These are phyloP conservation scores for Pluvialis apricaria DNA, from an alignment of 2,113 vertebrate species.

Conservation along the genomic window DNA sequence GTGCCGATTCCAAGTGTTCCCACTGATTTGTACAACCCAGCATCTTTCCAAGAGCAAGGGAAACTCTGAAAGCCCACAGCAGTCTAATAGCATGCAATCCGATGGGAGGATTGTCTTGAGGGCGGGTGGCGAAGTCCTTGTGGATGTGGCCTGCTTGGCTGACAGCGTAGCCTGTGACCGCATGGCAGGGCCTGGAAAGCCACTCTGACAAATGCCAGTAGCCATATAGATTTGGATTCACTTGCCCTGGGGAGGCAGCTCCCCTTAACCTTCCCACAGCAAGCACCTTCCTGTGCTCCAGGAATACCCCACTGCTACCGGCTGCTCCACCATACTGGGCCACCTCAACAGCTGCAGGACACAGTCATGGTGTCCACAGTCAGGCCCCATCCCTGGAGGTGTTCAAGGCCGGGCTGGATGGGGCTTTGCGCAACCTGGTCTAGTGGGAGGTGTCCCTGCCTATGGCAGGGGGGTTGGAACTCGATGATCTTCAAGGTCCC, in stretches of 20 bases:
- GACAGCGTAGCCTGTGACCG: not conserved
- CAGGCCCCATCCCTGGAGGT: too few species aligned
- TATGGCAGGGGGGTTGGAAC: too few species aligned
- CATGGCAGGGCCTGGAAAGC: not conserved
- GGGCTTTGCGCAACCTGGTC: too few species aligned
- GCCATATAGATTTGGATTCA: not conserved
- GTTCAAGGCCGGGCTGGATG: too few species aligned
- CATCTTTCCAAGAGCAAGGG: not conserved
- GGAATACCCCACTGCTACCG: not conserved
- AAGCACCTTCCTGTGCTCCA: not conserved
- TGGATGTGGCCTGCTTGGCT: not conserved
- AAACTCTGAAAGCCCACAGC: not conserved
- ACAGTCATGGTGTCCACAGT: not conserved
- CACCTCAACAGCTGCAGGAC: not conserved
- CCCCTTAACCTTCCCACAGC: not conserved
- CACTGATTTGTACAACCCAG: not conserved
- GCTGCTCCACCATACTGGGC: not conserved
- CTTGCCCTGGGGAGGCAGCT: not conserved
- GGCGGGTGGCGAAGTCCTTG: not conserved
- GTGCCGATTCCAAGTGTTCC: not conserved
- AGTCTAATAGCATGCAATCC: accelerated
- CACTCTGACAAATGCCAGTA: not conserved
- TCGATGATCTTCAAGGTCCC: too few species aligned
- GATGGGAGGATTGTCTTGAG: not conserved
- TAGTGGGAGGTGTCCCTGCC: too few species aligned